phyloP scores from a whole-genome alignment of 2,888 invertebrate genomes.

The Rutpela maculata region DNA sequence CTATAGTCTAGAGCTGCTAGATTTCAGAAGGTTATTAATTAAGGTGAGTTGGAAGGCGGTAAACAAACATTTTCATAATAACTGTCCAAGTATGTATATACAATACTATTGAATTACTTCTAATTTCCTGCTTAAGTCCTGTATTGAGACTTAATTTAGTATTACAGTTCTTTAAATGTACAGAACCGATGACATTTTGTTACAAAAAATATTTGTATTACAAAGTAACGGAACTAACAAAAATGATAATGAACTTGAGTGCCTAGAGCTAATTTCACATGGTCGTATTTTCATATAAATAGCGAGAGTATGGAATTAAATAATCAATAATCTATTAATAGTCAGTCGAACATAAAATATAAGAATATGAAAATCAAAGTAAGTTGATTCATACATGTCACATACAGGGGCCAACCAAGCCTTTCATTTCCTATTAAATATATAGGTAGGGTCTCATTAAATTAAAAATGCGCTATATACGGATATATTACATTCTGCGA shows the following conservation, averaged over 20 bases:
- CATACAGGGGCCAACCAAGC: not conserved
- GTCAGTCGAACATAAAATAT: not conserved
- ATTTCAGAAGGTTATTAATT: too few relatives aligned
- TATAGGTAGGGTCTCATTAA: not conserved
- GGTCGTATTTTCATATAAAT: constrained; percentile 5
- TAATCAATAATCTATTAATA: constrained; percentile 8
- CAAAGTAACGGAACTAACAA: not conserved
- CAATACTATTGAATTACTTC: too few relatives aligned
- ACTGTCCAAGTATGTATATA: too few relatives aligned
- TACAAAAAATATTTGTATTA: not conserved
- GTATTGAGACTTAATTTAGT: too few relatives aligned
- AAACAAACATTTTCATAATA: too few relatives aligned
- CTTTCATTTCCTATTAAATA: not conserved
- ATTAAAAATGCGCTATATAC: too few relatives aligned
- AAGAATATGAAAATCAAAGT: constrained; percentile 6
- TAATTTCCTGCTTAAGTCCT: too few relatives aligned
- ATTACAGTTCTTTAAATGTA: too few relatives aligned
- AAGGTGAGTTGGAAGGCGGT: too few relatives aligned
- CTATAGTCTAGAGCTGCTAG: too few relatives aligned
- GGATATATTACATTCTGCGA: not conserved
- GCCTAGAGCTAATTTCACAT: not conserved
- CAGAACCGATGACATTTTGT: too few relatives aligned
- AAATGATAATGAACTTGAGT: constrained; percentile 9
- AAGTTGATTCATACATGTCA: not conserved
- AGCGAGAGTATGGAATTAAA: not conserved